Conservation (phyloP, 2,797 vertebrate species). For the Clarias laeviceps region DNA sequence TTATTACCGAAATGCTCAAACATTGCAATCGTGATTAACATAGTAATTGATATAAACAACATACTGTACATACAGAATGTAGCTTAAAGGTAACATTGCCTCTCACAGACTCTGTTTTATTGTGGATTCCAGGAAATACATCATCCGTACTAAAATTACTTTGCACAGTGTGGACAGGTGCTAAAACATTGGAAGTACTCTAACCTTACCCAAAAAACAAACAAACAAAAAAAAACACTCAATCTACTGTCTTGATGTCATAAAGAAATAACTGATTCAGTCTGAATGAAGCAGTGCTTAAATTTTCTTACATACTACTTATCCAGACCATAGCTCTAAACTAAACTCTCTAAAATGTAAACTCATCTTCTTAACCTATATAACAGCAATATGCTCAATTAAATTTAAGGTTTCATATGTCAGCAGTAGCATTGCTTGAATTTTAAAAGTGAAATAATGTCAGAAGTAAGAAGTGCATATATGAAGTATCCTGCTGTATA, state of each 20-base stretch:
- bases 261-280: not conserved
- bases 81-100: not conserved
- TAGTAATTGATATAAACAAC: not conserved
- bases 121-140: not conserved
- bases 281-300: not conserved
- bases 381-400: not conserved
- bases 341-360: not conserved
- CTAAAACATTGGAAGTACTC: not conserved
- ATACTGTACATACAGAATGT: not conserved
- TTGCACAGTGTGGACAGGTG: not conserved
- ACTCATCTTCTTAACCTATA: not conserved
- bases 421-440: not conserved
- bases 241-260: not conserved
- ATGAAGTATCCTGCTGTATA: not conserved
- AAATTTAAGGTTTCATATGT: not conserved
- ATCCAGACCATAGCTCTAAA: not conserved
- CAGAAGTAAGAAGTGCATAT: not conserved
- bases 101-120: not conserved
- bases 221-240: not conserved
- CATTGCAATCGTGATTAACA: not conserved
- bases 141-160: not conserved
- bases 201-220: not conserved
- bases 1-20: conserved; percentile 2
- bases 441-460: not conserved
- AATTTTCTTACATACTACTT: not conserved